Percentiles rank a stretch among this genome's conserved stretches.
These are phyloP conservation scores for Scomber japonicus DNA, from an alignment of 2,113 vertebrate genomes.

Conservation along the genomic window DNA sequence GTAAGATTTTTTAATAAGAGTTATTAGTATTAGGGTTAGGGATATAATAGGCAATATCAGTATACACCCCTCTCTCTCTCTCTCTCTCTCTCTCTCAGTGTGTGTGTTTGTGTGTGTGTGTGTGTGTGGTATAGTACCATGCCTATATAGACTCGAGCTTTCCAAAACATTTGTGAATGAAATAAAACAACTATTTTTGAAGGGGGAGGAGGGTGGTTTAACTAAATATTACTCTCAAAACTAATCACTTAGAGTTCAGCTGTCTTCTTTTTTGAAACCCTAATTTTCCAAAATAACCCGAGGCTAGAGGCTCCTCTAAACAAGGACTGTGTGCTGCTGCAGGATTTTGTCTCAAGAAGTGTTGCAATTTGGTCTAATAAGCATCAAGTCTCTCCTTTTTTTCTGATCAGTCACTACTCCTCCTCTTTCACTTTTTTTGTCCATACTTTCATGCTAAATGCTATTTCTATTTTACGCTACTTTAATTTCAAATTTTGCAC, in stretches of 20 bases:
- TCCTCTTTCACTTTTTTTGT: conserved; percentile 8
- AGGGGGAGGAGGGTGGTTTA: background rate
- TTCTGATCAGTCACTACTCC: conserved; percentile 33
- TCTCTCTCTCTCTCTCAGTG: background rate
- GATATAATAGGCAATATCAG: background rate
- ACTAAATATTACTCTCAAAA: conserved; percentile 69
- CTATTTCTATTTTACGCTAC: background rate
- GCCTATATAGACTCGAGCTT: conserved; percentile 29
- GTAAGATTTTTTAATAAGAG: conserved; percentile 19
- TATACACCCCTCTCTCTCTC: conserved; percentile 3
- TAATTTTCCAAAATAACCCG: conserved; percentile 89
- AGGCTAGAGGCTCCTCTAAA: conserved; percentile 87
- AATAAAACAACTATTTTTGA: conserved; percentile 46
- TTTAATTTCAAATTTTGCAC: background rate
- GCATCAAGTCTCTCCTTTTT: conserved; percentile 76
- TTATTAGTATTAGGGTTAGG: background rate
- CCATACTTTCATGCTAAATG: background rate
- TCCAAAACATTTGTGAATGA: conserved; percentile 54
- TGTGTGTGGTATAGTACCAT: conserved; percentile 13
- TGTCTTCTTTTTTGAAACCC: conserved; percentile 88
- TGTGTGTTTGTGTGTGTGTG: conserved; percentile 23
- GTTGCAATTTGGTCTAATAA: conserved; percentile 88
- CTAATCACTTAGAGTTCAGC: conserved; percentile 87
- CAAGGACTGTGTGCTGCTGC: conserved; percentile 82
- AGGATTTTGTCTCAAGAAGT: conserved; percentile 83